Evolutionary conservation across 1,140 invertebrate genomes (phyloP).

Genomic region (Neodiprion fabricii): DNA sequence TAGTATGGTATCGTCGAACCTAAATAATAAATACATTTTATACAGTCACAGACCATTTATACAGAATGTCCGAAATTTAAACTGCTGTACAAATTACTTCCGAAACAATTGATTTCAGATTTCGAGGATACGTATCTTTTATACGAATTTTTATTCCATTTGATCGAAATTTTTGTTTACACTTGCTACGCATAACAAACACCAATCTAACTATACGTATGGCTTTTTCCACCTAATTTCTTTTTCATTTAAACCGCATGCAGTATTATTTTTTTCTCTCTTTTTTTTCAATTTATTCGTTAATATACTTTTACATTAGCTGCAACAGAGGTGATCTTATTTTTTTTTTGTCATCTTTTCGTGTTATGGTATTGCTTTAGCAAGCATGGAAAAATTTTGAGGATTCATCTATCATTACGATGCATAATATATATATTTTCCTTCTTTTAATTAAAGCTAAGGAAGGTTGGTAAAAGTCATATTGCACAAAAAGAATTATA

Average conservation of each 20-base stretch:
- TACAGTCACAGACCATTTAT: constrained; percentile 58
- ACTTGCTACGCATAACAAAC: constrained; percentile 12
- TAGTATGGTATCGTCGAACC: constrained; percentile 56
- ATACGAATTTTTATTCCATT: constrained; percentile 22
- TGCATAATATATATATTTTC: too few relatives aligned
- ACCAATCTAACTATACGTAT: background rate
- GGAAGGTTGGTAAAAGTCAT: too few relatives aligned
- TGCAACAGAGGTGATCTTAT: too few relatives aligned
- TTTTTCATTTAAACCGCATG: background rate
- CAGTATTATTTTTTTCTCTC: background rate
- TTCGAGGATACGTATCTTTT: constrained; percentile 9
- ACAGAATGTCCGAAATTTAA: constrained; percentile 52
- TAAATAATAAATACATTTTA: constrained; percentile 64
- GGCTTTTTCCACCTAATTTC: background rate
- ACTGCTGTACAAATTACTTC: background rate
- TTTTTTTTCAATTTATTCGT: too few relatives aligned
- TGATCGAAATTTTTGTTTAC: constrained; percentile 15
- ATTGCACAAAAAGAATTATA: too few relatives aligned
- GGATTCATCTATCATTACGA: too few relatives aligned
- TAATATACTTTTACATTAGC: too few relatives aligned
- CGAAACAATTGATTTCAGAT: constrained; percentile 9
- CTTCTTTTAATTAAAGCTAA: too few relatives aligned
- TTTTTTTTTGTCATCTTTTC: too few relatives aligned
- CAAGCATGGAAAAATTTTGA: too few relatives aligned
- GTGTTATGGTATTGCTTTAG: too few relatives aligned